phyloP scores from a whole-genome alignment of 2,888 invertebrate species.

The Atethmia centrago region DNA sequence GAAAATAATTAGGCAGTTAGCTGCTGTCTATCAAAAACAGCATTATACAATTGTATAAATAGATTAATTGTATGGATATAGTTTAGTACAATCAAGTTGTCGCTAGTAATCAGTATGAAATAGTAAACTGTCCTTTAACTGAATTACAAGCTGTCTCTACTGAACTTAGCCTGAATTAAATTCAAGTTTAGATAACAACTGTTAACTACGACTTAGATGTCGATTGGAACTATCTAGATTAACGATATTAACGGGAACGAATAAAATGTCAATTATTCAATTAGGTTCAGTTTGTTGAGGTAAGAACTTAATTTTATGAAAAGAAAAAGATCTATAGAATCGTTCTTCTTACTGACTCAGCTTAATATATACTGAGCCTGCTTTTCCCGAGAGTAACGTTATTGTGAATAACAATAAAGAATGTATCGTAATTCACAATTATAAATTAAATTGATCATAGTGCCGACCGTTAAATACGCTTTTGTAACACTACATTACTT shows the following conservation, averaged over 20 bases:
- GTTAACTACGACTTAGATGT: slow-evolving; percentile 65
- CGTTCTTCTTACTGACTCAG: neutral
- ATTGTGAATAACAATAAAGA: too few relatives aligned
- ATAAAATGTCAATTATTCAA: neutral
- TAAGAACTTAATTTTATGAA: neutral
- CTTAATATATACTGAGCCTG: neutral
- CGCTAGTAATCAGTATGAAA: slow-evolving; percentile 28
- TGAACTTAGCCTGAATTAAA: slow-evolving; percentile 67
- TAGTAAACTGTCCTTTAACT: slow-evolving; percentile 61
- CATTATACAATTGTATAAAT: too few relatives aligned
- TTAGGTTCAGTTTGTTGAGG: neutral
- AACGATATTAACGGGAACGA: slow-evolving; percentile 46
- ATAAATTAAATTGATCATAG: too few relatives aligned
- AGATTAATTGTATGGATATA: slow-evolving; percentile 1
- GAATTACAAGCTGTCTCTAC: slow-evolving; percentile 67
- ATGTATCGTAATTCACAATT: too few relatives aligned
- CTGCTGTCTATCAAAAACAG: too few relatives aligned
- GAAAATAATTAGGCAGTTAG: neutral
- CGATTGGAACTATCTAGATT: slow-evolving; percentile 44
- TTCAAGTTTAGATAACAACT: slow-evolving; percentile 71
- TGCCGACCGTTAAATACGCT: too few relatives aligned
- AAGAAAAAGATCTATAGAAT: neutral
- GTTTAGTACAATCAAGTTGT: slow-evolving; percentile 26
- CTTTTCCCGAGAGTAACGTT: too few relatives aligned
- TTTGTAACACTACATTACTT: neutral